Conservation (phyloP, 2,888 invertebrate genomes). For the Nomada lathburiana region DNA sequence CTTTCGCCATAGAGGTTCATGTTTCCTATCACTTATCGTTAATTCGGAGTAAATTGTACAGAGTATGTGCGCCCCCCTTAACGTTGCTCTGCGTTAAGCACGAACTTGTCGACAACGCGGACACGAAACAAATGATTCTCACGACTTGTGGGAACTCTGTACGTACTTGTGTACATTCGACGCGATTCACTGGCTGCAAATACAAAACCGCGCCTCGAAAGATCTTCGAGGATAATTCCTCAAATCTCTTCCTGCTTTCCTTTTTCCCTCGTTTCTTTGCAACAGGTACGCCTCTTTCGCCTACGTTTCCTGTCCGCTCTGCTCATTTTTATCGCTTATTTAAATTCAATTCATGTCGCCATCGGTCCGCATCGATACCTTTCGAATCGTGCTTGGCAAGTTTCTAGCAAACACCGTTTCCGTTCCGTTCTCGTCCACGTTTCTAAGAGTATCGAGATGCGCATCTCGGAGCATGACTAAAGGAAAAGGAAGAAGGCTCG, state of each 20-base stretch:
- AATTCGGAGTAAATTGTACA: background rate
- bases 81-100: background rate
- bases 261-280: constrained; percentile 28
- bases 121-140: constrained; percentile 49
- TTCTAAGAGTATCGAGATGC: constrained; percentile 3
- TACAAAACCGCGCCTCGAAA: constrained; percentile 44
- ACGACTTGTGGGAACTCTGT: constrained; percentile 53
- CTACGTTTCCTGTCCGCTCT: background rate
- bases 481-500: constrained; percentile 8
- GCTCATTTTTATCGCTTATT: background rate
- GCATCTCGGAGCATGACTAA: background rate
- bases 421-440: background rate
- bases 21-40: constrained; percentile 3
- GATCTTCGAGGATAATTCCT: constrained; percentile 42
- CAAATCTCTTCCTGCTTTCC: background rate
- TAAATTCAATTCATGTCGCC: constrained; percentile 19
- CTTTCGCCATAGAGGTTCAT: background rate
- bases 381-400: constrained; percentile 6
- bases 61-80: background rate
- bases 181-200: constrained; percentile 39
- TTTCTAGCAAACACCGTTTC: too few species aligned
- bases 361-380: constrained; percentile 12
- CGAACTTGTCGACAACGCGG: constrained; percentile 12
- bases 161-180: constrained; percentile 1
- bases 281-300: background rate